Percentiles rank a stretch among this genome's conserved stretches.
Conservation (phyloP, 1,140 invertebrate genomes). For the Neodiprion virginianus region DNA sequence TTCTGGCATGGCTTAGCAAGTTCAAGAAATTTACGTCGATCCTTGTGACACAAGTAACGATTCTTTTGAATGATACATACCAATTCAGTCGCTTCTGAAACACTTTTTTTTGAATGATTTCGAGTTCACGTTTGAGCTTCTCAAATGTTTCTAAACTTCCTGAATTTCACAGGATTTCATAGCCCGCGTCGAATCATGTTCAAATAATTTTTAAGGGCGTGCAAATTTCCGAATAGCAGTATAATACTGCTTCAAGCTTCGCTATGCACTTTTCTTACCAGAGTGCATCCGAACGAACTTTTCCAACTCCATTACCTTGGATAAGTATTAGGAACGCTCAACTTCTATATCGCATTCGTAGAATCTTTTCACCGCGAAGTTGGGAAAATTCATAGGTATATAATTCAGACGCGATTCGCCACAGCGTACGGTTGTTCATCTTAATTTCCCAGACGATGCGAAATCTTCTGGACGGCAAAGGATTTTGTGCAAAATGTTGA, state of each 20-base stretch:
- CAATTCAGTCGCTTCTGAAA: too few species aligned
- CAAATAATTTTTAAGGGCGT: too few species aligned
- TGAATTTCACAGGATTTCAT: too few species aligned
- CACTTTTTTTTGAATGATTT: too few species aligned
- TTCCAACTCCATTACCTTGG: background rate
- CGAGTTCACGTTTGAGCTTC: too few species aligned
- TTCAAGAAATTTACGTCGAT: background rate
- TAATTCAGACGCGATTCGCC: background rate
- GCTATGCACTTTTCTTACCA: background rate
- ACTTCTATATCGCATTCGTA: background rate
- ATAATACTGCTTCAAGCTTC: background rate
- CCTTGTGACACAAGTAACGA: background rate
- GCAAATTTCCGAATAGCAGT: background rate
- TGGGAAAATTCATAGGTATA: background rate
- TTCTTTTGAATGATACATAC: too few species aligned
- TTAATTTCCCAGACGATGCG: background rate
- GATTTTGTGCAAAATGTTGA: background rate
- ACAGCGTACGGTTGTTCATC: background rate
- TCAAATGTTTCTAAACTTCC: too few species aligned
- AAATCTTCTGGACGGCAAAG: background rate
- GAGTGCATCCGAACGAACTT: background rate
- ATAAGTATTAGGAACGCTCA: background rate
- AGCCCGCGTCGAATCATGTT: too few species aligned
- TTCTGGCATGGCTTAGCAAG: background rate
- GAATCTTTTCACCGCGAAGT: background rate